Conservation (phyloP, 1,140 invertebrate species). For the Drosophila punjabiensis region DNA sequence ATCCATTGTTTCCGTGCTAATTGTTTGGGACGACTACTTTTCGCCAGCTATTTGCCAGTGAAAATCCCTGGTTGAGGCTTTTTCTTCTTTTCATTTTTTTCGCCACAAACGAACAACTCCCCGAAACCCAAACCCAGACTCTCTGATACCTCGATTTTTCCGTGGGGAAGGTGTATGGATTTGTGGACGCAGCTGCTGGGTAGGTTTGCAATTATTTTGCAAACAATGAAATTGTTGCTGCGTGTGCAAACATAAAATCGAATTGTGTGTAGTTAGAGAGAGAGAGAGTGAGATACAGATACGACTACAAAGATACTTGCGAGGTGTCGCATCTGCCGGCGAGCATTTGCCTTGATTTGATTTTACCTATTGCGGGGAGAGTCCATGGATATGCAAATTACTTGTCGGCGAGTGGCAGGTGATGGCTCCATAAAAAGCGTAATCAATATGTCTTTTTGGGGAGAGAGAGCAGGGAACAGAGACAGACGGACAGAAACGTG, state of each 20-base stretch:
- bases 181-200: conserved; percentile 67
- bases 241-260: conserved; percentile 83
- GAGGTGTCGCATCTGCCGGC: conserved; percentile 69
- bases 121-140: conserved; percentile 1
- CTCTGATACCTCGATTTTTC: background rate
- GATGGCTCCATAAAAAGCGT: conserved; percentile 71
- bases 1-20: conserved; percentile 85
- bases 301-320: conserved; percentile 43
- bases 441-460: conserved; percentile 55
- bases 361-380: conserved; percentile 61
- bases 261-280: conserved; percentile 69
- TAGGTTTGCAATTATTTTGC: conserved; percentile 81
- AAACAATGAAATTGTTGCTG: conserved; percentile 84
- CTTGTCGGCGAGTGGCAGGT: conserved; percentile 57
- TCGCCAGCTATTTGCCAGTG: conserved; percentile 65
- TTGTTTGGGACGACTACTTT: conserved; percentile 74
- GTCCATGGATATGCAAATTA: conserved; percentile 75
- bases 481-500: background rate
- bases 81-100: conserved; percentile 20
- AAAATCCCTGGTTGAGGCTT: conserved; percentile 19
- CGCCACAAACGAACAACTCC: background rate
- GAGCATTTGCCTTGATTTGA: conserved; percentile 78
- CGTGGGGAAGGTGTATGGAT: conserved; percentile 14
- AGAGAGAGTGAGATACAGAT: background rate
- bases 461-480: no score